These are phyloP conservation scores for Epicampocera succincta DNA, from an alignment of 2,888 invertebrate species.

Conservation along the genomic window DNA sequence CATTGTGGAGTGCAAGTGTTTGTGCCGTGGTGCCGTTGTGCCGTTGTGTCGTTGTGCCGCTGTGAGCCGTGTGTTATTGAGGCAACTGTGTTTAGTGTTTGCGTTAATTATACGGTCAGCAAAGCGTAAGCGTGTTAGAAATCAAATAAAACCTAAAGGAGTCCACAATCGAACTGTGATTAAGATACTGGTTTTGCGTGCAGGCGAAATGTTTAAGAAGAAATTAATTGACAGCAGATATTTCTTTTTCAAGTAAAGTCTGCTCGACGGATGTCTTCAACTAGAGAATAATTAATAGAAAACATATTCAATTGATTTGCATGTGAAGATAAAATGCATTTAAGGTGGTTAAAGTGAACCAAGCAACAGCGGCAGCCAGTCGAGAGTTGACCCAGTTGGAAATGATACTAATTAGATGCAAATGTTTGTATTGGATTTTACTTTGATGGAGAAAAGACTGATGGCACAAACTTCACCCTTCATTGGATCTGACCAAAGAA, in stretches of 20 bases:
- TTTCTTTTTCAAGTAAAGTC: background rate
- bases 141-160: constrained; percentile 45
- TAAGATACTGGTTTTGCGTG: constrained; percentile 42
- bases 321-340: constrained; percentile 24
- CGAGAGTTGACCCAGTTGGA: constrained; percentile 44
- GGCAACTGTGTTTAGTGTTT: constrained; percentile 62
- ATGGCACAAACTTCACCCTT: no score
- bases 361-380: background rate
- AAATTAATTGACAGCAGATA: constrained; percentile 15
- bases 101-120: constrained; percentile 66
- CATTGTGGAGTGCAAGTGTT: background rate
- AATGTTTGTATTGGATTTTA: constrained; percentile 14
- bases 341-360: constrained; percentile 14
- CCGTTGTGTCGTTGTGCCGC: no score
- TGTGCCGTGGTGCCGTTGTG: no score
- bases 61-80: constrained; percentile 44
- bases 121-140: constrained; percentile 62
- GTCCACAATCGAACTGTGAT: constrained; percentile 57
- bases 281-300: constrained; percentile 60
- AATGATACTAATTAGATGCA: constrained; percentile 45
- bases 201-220: constrained; percentile 14
- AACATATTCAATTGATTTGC: constrained; percentile 44
- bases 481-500: no score
- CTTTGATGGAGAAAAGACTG: background rate
- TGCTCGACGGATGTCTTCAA: constrained; percentile 44